Conservation (phyloP, 2,113 vertebrate species). For the Perognathus longimembris region DNA sequence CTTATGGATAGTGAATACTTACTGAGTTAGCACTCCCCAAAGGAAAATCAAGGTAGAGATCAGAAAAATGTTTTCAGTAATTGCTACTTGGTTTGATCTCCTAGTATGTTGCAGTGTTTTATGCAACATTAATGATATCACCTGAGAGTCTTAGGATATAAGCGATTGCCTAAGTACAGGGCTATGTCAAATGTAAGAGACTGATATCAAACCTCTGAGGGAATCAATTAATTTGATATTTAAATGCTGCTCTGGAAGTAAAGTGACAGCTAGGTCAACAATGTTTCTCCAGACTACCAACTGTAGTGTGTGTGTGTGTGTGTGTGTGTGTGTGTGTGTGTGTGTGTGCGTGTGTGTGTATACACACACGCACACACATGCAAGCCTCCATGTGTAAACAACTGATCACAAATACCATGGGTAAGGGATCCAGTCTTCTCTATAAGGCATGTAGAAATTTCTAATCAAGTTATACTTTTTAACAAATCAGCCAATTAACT, state of each 20-base stretch:
- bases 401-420: background rate
- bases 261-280: slow-evolving; percentile 7
- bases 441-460: background rate
- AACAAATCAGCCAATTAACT: slow-evolving; percentile 44
- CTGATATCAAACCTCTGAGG: slow-evolving; percentile 65
- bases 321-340: background rate
- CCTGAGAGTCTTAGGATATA: slow-evolving; percentile 77
- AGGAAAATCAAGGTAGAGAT: slow-evolving; percentile 84
- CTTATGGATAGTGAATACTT: slow-evolving; percentile 86
- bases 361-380: too few species aligned
- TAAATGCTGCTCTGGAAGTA: slow-evolving; percentile 24
- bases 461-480: slow-evolving; percentile 28
- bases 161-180: slow-evolving; percentile 72
- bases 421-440: background rate
- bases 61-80: slow-evolving; percentile 86
- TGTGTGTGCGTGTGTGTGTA: background rate
- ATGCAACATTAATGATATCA: slow-evolving; percentile 81
- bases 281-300: background rate
- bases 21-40: slow-evolving; percentile 86
- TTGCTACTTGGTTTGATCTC: slow-evolving; percentile 84
- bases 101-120: slow-evolving; percentile 84
- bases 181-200: slow-evolving; percentile 75
- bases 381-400: background rate
- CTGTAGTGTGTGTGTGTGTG: background rate
- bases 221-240: slow-evolving; percentile 68